Evolutionary conservation across 2,888 invertebrate genomes (phyloP).

Genomic region (Palloptera scutellata): DNA sequence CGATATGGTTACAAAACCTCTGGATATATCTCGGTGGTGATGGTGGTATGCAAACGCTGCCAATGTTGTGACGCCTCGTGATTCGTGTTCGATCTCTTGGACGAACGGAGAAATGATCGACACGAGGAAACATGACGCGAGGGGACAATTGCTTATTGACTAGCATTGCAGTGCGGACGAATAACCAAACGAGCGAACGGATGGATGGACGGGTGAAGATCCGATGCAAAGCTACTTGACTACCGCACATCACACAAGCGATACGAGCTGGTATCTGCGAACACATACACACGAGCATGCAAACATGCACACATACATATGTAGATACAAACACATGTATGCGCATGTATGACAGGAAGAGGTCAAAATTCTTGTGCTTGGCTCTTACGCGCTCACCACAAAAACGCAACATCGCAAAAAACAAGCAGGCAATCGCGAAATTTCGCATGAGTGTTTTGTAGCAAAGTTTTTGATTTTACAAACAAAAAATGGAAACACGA

Average conservation of each 20-base stretch:
- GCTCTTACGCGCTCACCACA: conserved; percentile 26
- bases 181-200: no score
- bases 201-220: no score
- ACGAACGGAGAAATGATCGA: conserved; percentile 13
- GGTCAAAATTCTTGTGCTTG: conserved; percentile 24
- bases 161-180: no score
- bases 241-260: no score
- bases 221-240: no score
- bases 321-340: no score
- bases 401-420: conserved; percentile 11
- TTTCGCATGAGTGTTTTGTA: conserved; percentile 18
- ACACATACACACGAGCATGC: no score
- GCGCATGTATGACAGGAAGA: conserved; percentile 23
- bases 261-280: no score
- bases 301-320: no score
- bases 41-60: conserved; percentile 6
- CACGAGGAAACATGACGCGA: conserved; percentile 20
- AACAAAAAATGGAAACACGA: conserved; percentile 7
- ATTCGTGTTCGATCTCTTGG: conserved; percentile 11
- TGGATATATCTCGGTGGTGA: background rate
- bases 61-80: conserved; percentile 6
- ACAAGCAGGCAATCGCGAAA: conserved; percentile 21
- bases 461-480: background rate
- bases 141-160: conserved; percentile 8
- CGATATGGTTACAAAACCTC: conserved; percentile 6